Percentiles rank a stretch among this genome's conserved stretches.
phyloP scores from a whole-genome alignment of 2,888 invertebrate species.

The Polymixis lichenea region DNA sequence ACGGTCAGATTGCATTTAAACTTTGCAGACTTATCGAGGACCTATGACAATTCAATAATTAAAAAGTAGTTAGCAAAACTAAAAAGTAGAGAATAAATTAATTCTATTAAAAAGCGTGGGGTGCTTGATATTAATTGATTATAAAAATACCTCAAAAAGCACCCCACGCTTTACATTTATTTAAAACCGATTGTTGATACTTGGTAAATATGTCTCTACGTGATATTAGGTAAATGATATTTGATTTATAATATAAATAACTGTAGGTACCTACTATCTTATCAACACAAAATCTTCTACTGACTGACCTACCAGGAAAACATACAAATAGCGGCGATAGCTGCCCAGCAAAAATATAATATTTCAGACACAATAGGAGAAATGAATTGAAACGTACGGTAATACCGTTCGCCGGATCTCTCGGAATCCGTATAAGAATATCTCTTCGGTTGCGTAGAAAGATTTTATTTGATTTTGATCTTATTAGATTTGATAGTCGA shows the following conservation, averaged over 20 bases:
- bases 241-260: too few species aligned
- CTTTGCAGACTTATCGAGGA: too few species aligned
- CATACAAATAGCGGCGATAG: conserved; percentile 10
- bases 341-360: conserved; percentile 40
- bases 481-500: conserved; percentile 33
- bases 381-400: conserved; percentile 49
- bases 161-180: too few species aligned
- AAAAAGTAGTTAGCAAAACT: too few species aligned
- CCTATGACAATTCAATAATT: too few species aligned
- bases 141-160: too few species aligned
- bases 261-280: too few species aligned
- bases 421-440: conserved; percentile 43
- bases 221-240: not conserved
- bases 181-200: not conserved
- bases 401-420: conserved; percentile 26
- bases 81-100: too few species aligned
- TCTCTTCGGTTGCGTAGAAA: conserved; percentile 3
- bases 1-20: too few species aligned
- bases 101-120: too few species aligned
- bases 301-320: conserved; percentile 15
- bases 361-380: conserved; percentile 44
- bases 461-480: conserved; percentile 20
- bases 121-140: too few species aligned
- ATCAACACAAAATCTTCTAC: not conserved
- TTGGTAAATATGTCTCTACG: not conserved